These are phyloP conservation scores for Marcusenius ussheri DNA, from an alignment of 2,113 vertebrate species.

Conservation along the genomic window DNA sequence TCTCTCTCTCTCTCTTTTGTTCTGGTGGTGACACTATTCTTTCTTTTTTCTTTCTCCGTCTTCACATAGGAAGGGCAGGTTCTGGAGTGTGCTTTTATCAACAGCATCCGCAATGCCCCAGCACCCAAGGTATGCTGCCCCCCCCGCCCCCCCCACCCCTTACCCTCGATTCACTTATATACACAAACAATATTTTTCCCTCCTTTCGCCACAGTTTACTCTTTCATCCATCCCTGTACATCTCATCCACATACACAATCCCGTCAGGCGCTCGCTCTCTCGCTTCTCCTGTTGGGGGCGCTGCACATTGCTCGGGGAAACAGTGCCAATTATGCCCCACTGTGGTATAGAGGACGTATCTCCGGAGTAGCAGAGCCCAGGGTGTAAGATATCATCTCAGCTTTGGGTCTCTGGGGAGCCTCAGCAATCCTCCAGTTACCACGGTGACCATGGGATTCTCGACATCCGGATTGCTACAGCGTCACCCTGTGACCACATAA, in stretches of 20 bases:
- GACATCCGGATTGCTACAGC: neutral
- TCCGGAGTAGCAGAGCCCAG: neutral
- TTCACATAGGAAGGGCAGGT: constrained; percentile 86
- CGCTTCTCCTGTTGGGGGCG: neutral
- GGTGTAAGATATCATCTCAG: neutral
- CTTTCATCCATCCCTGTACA: neutral
- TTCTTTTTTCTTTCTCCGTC: neutral
- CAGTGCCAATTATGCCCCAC: neutral
- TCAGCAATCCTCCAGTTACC: neutral
- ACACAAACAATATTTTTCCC: neutral
- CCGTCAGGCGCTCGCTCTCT: neutral
- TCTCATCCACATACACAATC: neutral
- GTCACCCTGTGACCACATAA: neutral
- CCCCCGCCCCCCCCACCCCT: neutral
- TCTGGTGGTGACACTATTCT: neutral
- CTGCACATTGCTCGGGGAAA: neutral
- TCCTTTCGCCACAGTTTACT: neutral
- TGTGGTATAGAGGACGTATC: neutral
- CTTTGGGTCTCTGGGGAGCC: neutral
- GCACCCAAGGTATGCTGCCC: constrained; percentile 77
- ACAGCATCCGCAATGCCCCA: constrained; percentile 82
- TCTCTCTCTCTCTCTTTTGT: neutral
- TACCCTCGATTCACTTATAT: neutral
- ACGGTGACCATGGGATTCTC: neutral
- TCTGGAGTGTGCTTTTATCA: constrained; percentile 94